A percentile compares a stretch with the other conserved stretches of the same genome.
Evolutionary conservation across 2,797 vertebrate species (phyloP).

Genomic region (Mallotus villosus): DNA sequence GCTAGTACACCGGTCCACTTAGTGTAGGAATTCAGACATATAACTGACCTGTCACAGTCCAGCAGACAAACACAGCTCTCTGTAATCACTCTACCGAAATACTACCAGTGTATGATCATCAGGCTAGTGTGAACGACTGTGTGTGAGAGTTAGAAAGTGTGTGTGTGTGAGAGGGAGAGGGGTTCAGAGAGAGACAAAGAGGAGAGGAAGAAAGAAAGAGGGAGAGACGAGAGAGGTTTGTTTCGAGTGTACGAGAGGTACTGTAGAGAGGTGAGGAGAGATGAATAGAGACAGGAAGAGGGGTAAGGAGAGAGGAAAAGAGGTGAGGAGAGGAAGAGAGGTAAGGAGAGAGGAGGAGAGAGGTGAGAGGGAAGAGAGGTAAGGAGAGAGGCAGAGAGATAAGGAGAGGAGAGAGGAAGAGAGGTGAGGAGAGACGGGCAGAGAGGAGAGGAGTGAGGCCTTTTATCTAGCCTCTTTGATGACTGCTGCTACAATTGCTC

Average conservation of each 20-base stretch:
- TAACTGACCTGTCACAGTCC: neutral
- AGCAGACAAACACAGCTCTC: neutral
- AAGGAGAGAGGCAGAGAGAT: neutral
- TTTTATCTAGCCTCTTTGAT: slow-evolving; percentile 60
- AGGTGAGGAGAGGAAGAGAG: neutral
- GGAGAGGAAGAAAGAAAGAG: neutral
- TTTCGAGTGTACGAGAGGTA: neutral
- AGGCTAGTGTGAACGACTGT: too few species aligned
- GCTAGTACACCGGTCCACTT: neutral
- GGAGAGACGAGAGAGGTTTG: neutral
- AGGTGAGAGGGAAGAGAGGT: neutral
- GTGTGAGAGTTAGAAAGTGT: too few species aligned
- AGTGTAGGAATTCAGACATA: neutral
- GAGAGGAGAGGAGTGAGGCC: neutral
- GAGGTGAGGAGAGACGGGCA: neutral
- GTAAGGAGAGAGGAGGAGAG: neutral
- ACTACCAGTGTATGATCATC: too few species aligned
- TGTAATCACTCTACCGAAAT: too few species aligned
- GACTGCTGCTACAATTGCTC: slow-evolving; percentile 56
- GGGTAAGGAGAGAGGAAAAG: neutral
- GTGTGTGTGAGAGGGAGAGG: too few species aligned
- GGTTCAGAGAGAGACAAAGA: neutral
- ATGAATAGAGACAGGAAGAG: neutral
- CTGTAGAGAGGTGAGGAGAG: neutral
- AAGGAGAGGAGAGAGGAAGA: neutral